Base-by-base conservation (phyloP, 2,797 vertebrate genomes). In the Nyctalus aviator region DNA sequence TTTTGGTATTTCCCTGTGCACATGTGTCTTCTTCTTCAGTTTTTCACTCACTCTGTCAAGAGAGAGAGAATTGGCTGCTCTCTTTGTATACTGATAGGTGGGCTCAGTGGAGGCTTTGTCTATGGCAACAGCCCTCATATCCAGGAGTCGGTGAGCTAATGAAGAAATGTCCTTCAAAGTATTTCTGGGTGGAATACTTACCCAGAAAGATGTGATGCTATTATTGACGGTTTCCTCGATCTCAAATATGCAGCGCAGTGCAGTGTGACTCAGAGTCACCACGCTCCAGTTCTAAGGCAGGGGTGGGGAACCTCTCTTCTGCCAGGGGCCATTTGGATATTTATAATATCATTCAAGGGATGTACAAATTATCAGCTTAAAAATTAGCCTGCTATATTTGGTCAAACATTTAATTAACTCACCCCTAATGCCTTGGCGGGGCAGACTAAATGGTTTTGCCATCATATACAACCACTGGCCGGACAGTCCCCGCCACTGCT, bases 1-100 rank as follows among this genome's bases (percentile, higher is more conserved):
- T 93, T 92, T 95, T 68, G 27, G 64, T 89, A 50, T 94, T 94
- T 97, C 76, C 83, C 71, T 44, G 88, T 72, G 53, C 62, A 88
- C 32, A 57, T 59, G 62, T 93, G 96, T 73, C 69, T 85, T 93
- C 75, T 84, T 91, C 75, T 84, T 91, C n/a, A 41, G 37, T 78
- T 93, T 94, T 30, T 57, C 69, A 72, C 32, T 75, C 32, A 62
- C 46, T 76, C 32, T 48, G 30, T 85, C 48, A 9, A n/a, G 66
- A 69, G 37, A 79, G 35, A 62, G 27, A 84, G 53, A 72, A 50
- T 11, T 93, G 87, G 50, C 94, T 25, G n/a, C 25, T 5, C 32
- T 18, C 0, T 62, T 94, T 11, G 1, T 41, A n/a, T 23, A 23
- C 87, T 89, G 2, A 0, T 2, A 50, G 20, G 12, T 32, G 57